Conservation (phyloP, 2,113 vertebrate genomes). For the Ailurus styani region DNA sequence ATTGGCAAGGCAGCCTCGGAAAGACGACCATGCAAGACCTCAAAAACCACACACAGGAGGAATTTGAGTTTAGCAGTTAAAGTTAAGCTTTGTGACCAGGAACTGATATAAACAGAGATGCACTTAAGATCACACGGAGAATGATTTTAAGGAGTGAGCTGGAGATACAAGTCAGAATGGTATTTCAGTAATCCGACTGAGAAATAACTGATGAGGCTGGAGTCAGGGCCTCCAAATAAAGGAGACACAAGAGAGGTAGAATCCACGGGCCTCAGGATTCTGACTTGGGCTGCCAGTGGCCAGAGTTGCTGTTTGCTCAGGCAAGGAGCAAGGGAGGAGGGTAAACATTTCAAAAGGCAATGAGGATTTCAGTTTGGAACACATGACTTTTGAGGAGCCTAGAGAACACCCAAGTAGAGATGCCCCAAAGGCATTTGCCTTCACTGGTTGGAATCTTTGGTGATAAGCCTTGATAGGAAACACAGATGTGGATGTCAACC, state of each 20-base stretch:
- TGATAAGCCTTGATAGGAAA: not conserved
- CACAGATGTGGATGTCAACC: not conserved
- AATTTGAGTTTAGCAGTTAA: not conserved
- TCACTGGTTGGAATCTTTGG: not conserved
- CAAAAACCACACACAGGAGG: not conserved
- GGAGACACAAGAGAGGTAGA: not conserved
- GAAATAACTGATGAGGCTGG: not conserved
- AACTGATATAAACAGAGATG: not conserved
- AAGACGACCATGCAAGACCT: fast-evolving
- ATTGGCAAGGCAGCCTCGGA: not conserved
- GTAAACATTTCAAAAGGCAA: not conserved
- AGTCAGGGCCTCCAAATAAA: not conserved
- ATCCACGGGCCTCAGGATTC: not conserved
- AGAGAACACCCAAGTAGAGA: not conserved
- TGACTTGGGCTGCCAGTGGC: not conserved
- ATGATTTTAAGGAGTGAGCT: not conserved
- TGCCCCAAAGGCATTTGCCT: not conserved
- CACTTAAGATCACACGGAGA: not conserved
- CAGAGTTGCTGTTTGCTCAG: not conserved
- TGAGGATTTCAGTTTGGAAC: not conserved
- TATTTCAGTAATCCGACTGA: not conserved
- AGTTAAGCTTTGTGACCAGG: not conserved
- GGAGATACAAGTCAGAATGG: not conserved
- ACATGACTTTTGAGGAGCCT: not conserved
- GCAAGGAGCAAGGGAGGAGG: not conserved